Base-by-base conservation (phyloP, 2,797 vertebrate genomes). In the Lagorchestes hirsutus region DNA sequence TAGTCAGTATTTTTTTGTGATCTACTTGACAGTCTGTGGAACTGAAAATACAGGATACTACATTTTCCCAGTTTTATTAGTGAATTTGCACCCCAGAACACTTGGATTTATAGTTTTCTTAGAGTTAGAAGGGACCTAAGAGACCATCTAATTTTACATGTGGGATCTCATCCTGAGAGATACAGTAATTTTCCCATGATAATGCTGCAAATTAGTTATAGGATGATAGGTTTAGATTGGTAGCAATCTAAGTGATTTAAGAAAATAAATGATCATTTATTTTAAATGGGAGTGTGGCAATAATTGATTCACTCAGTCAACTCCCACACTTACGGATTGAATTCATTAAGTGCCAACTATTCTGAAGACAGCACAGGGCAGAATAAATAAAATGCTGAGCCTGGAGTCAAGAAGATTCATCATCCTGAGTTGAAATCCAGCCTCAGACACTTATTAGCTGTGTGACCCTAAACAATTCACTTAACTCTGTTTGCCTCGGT, bases 11-110 rank as follows among this genome's bases (percentile, higher is more conserved):
- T 46, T 40, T 24, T 82, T 82, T 82, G 18, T 46, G 18, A 82
- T 67, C 87, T 67, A 5, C 82, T 9, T 93, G 40, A 56, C 5
- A 74, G 34, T 74, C 46, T 52, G 82, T 67, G 10, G 55, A 92
- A 27, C 74, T 27, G 11, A 50, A 55, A n/a, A 52, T 56, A 34
- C 28, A 94, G 24, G 18, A 18, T 40, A 82, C 67, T 40, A 40
- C 40, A 40, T 91, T 67, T 67, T 55, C 24, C 31, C 62, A 90
- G 27, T 55, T 94, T 50, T 96, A 82, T 62, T n/a, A 52, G 55
- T 91, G 18, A 82, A 82, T 40, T 46, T 82, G n/a, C 1, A 24
- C n/a, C 3, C 2, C 18, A 74, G 31, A 13, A 67, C 14, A 14
- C 59, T 67, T 67, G 13, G 31, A 67, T 67, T 67, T 67, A 67